phyloP scores from a whole-genome alignment of 2,113 vertebrate species.

The Strigops habroptila region DNA sequence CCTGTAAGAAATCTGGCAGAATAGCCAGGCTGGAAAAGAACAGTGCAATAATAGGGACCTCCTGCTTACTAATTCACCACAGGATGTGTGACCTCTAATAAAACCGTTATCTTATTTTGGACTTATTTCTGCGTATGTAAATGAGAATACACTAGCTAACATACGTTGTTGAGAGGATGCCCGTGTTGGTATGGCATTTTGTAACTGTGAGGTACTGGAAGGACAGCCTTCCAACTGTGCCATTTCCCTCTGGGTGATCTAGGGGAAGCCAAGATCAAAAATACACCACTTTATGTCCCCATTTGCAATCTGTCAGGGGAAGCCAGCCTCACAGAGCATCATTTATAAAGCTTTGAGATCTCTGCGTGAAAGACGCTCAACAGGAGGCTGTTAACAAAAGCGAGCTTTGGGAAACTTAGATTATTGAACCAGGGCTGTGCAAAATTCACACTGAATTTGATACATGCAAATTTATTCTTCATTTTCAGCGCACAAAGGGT shows the following conservation, averaged over 20 bases:
- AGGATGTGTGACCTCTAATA: neutral
- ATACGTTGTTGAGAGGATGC: accelerated
- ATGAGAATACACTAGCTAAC: neutral
- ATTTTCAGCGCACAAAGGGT: neutral
- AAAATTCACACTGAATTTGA: constrained; percentile 29
- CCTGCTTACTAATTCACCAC: neutral
- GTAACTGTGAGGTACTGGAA: neutral
- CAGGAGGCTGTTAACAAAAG: neutral
- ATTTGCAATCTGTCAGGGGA: neutral
- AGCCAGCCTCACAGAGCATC: neutral
- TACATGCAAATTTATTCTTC: neutral
- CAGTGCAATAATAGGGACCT: neutral
- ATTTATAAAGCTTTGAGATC: neutral
- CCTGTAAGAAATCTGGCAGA: neutral
- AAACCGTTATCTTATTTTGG: neutral
- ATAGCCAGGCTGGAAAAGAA: neutral
- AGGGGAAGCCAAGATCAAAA: neutral
- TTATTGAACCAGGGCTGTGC: neutral
- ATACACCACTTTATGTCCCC: neutral
- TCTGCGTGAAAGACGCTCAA: neutral
- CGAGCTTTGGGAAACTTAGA: neutral
- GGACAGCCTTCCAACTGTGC: neutral
- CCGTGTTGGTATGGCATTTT: neutral
- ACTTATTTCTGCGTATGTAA: neutral
- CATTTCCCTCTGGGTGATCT: neutral